Evolutionary conservation across 2,888 invertebrate species (phyloP).

Genomic region (Acrobasis repandana): DNA sequence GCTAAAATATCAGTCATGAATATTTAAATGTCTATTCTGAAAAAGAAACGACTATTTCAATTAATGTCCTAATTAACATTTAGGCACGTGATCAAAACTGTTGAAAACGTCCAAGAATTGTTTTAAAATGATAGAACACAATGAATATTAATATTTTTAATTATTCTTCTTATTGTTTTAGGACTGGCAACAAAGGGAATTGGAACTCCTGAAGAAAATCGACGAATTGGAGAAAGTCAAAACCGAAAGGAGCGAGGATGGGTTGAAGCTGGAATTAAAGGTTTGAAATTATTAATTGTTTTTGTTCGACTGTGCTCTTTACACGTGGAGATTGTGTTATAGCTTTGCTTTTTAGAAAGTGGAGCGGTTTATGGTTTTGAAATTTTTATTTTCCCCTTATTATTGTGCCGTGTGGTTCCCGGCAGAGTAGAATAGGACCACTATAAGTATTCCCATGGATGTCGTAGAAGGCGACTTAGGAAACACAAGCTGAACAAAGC

Average conservation of each 20-base stretch:
- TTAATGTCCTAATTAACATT: background rate
- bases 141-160: constrained; percentile 11
- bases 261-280: constrained; percentile 64
- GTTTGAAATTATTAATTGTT: constrained; percentile 39
- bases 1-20: too few species aligned
- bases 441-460: too few species aligned
- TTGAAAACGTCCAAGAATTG: background rate
- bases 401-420: too few species aligned
- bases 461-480: too few species aligned
- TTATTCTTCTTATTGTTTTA: constrained; percentile 36
- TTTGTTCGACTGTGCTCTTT: background rate
- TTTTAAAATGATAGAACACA: background rate
- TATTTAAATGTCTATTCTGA: too few species aligned
- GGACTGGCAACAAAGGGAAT: constrained; percentile 71
- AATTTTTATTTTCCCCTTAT: too few species aligned
- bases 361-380: too few species aligned
- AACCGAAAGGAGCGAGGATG: constrained; percentile 60
- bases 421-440: too few species aligned
- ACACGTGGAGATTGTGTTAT: too few species aligned
- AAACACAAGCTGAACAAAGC: too few species aligned
- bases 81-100: background rate
- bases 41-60: background rate
- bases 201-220: constrained; percentile 67
- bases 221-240: constrained; percentile 66
- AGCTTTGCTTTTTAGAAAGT: too few species aligned